Conservation (phyloP, 2,113 vertebrate species). For the Heterotis niloticus region DNA sequence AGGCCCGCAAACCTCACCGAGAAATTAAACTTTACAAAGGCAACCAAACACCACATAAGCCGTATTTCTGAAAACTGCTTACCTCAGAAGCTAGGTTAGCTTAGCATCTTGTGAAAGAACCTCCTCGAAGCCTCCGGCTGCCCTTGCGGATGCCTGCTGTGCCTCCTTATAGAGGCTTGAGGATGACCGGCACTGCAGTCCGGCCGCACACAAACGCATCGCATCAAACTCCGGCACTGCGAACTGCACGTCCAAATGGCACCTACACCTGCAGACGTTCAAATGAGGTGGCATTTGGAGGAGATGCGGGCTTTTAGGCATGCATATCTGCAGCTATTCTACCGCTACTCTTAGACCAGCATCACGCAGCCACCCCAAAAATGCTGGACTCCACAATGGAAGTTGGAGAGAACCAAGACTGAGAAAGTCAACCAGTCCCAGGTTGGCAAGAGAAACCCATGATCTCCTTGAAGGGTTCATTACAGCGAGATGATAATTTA, state of each 20-base stretch:
- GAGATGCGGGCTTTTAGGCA: conserved; percentile 4
- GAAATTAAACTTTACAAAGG: too few relatives aligned
- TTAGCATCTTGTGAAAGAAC: too few relatives aligned
- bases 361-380: background rate
- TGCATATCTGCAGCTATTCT: background rate
- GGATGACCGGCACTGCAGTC: too few relatives aligned
- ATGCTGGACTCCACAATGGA: background rate
- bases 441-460: conserved; percentile 52
- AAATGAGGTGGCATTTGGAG: background rate
- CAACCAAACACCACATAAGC: too few relatives aligned
- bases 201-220: too few relatives aligned
- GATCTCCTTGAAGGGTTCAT: conserved; percentile 63
- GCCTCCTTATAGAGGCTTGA: too few relatives aligned
- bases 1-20: too few relatives aligned
- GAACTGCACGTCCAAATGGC: conserved; percentile 23
- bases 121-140: too few relatives aligned
- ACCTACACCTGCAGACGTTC: conserved; percentile 5
- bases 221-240: conserved; percentile 26
- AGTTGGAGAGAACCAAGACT: background rate
- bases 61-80: too few relatives aligned
- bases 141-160: too few relatives aligned
- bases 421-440: conserved; percentile 10
- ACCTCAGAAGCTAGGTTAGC: too few relatives aligned
- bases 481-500: conserved; percentile 64
- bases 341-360: too few relatives aligned